Percentiles rank a stretch among this genome's conserved stretches.
Evolutionary conservation across 2,888 invertebrate species (phyloP).

Genomic region (Adineta ricciae): DNA sequence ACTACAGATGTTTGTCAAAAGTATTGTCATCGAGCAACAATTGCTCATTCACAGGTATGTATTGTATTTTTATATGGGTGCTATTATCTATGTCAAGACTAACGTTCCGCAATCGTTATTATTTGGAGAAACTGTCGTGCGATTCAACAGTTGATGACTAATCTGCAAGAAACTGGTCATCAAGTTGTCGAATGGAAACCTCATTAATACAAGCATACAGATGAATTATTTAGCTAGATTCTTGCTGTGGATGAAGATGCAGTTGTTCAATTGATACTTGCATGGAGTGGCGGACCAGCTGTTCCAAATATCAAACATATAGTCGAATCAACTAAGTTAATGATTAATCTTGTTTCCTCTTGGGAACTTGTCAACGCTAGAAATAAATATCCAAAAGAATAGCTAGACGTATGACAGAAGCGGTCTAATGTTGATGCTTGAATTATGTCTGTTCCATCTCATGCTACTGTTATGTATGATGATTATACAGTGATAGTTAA

Average conservation of each 20-base stretch:
- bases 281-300: not conserved
- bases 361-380: not conserved
- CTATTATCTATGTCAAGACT: not conserved
- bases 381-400: not conserved
- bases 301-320: not conserved
- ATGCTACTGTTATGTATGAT: not conserved
- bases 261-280: not conserved
- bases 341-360: not conserved
- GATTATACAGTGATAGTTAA: not conserved
- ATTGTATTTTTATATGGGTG: too few relatives aligned
- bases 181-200: not conserved
- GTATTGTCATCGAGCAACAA: too few relatives aligned
- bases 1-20: too few relatives aligned
- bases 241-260: not conserved
- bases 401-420: not conserved
- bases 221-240: not conserved
- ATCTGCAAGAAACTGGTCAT: not conserved
- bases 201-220: not conserved
- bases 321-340: not conserved
- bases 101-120: not conserved
- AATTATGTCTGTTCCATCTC: not conserved
- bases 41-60: too few relatives aligned
- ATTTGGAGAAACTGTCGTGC: not conserved
- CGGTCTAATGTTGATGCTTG: not conserved
- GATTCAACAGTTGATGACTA: not conserved